Percentiles rank a stretch among this genome's conserved stretches.
These are phyloP conservation scores for Agrenia bidenticulata DNA, from an alignment of 2,888 invertebrate genomes.

Conservation along the genomic window DNA sequence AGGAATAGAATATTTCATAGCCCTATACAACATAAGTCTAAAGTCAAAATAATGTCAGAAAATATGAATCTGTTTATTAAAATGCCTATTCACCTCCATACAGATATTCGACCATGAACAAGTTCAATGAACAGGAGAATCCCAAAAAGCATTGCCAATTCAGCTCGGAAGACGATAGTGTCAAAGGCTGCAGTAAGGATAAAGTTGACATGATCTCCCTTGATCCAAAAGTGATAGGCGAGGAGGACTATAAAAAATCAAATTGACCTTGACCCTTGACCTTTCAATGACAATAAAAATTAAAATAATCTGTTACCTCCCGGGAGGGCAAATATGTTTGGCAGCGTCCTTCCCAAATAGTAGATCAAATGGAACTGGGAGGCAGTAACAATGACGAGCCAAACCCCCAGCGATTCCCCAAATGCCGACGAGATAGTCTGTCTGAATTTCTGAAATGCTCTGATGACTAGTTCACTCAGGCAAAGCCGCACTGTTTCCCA, in stretches of 20 bases:
- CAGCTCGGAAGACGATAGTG: slow-evolving; percentile 86
- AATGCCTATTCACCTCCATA: slow-evolving; percentile 65
- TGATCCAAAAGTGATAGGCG: slow-evolving; percentile 82
- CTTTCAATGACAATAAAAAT: slow-evolving; percentile 7
- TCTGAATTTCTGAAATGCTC: slow-evolving; percentile 71
- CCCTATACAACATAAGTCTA: too few species aligned
- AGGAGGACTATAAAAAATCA: slow-evolving; percentile 70
- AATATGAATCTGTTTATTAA: too few species aligned
- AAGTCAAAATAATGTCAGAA: too few species aligned
- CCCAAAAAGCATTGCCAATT: slow-evolving; percentile 82
- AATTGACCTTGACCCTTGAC: slow-evolving; percentile 28
- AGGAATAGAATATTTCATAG: slow-evolving; percentile 71
- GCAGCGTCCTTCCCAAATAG: slow-evolving; percentile 89
- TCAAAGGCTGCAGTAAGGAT: slow-evolving; percentile 82
- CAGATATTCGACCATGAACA: slow-evolving; percentile 68
- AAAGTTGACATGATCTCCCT: slow-evolving; percentile 71
- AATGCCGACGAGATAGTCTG: slow-evolving; percentile 74
- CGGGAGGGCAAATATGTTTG: slow-evolving; percentile 90
- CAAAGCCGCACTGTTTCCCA: slow-evolving; percentile 78
- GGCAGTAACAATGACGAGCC: slow-evolving; percentile 79
- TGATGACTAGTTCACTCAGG: slow-evolving; percentile 74
- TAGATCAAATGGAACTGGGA: slow-evolving; percentile 98
- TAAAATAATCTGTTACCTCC: slow-evolving; percentile 65
- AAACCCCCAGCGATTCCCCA: slow-evolving; percentile 74
- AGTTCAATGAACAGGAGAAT: slow-evolving; percentile 80